A percentile compares a stretch with the other conserved stretches of the same genome.
Conservation (phyloP, 1,140 invertebrate genomes). For the Paralvinella palmiformis region DNA sequence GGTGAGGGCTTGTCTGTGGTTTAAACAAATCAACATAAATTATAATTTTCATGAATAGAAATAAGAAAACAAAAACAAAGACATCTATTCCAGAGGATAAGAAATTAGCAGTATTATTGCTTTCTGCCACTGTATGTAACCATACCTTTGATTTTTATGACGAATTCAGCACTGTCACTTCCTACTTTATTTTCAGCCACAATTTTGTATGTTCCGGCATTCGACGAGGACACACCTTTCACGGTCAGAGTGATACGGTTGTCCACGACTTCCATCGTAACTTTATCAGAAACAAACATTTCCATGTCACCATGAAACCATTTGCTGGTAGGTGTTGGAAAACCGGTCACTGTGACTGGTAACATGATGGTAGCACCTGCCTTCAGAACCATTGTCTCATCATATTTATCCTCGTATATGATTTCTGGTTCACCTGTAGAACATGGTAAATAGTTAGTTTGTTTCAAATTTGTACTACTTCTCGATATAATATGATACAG, state of each 20-base stretch:
- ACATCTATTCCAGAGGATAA: no score
- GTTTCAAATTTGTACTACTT: no score
- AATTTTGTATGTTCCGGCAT: slow-evolving; percentile 78
- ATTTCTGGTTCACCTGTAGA: no score
- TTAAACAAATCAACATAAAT: neutral
- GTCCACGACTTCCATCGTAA: neutral
- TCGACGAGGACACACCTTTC: slow-evolving; percentile 74
- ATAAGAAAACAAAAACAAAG: no score
- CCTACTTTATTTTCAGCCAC: slow-evolving; percentile 74
- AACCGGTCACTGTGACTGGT: slow-evolving; percentile 69
- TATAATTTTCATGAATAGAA: neutral
- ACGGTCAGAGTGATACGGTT: slow-evolving; percentile 50
- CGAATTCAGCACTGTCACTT: slow-evolving; percentile 56
- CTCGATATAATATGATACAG: no score
- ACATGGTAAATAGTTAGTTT: no score
- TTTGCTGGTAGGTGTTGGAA: slow-evolving; percentile 70
- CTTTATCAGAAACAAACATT: neutral
- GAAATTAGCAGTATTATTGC: no score
- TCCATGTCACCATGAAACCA: slow-evolving; percentile 71
- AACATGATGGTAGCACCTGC: slow-evolving; percentile 34
- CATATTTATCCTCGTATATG: no score
- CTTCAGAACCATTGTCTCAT: no score
- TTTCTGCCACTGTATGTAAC: no score
- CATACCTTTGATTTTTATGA: slow-evolving; percentile 16
- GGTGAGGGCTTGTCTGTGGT: slow-evolving; percentile 19